These are phyloP conservation scores for Beroe forskalii DNA, from an alignment of 37 sponge, comb jelly and placozoan species.

Conservation along the genomic window DNA sequence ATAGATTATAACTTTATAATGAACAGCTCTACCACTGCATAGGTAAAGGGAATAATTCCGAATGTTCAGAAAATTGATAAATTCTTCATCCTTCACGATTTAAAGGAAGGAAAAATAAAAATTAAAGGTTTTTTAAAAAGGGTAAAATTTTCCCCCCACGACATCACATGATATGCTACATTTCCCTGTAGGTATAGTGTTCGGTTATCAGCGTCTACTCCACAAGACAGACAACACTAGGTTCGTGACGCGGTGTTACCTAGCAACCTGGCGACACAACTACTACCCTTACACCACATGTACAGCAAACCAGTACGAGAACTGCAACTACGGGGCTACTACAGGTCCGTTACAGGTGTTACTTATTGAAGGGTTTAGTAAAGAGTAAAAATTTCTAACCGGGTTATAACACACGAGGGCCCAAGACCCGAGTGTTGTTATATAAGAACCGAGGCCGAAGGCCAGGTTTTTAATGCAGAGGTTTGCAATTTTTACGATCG, in stretches of 20 bases:
- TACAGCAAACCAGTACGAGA: neutral
- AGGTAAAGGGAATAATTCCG: too few species aligned
- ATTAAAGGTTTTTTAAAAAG: too few species aligned
- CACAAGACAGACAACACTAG: neutral
- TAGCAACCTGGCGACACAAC: slow-evolving; percentile 24
- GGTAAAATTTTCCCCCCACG: too few species aligned
- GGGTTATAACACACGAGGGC: too few species aligned
- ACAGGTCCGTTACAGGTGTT: neutral
- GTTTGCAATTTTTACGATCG: neutral
- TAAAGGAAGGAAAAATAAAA: too few species aligned
- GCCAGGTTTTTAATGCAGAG: neutral
- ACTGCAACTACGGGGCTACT: slow-evolving; percentile 24
- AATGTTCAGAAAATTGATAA: too few species aligned
- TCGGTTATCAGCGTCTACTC: neutral
- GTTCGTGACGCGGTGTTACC: neutral
- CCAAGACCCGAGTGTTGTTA: too few species aligned
- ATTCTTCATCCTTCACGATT: too few species aligned
- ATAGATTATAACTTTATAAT: too few species aligned
- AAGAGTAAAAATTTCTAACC: too few species aligned
- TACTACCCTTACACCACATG: slow-evolving; percentile 38
- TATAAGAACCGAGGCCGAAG: too few species aligned
- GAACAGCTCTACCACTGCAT: too few species aligned
- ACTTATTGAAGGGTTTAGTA: neutral
- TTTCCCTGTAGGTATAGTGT: slow-evolving; percentile 22
- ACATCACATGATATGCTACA: slow-evolving; percentile 53